phyloP scores from a whole-genome alignment of 2,797 vertebrate species.

The Nyctibius grandis region DNA sequence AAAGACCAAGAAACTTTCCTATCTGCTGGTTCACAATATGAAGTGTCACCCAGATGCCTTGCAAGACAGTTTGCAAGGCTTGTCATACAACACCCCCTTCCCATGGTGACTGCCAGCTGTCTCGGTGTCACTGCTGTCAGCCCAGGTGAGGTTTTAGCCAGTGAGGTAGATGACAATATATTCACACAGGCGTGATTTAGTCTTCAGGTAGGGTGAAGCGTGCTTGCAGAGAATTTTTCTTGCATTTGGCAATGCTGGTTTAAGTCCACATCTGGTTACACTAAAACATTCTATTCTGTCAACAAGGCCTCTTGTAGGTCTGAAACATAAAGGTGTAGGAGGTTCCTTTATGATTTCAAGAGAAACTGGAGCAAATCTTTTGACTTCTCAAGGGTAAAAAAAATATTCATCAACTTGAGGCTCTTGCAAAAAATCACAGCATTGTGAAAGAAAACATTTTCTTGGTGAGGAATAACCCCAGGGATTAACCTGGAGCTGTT shows the following conservation, averaged over 20 bases:
- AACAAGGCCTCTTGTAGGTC: not conserved
- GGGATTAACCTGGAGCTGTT: not conserved
- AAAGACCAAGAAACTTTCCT: not conserved
- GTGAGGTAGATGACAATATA: not conserved
- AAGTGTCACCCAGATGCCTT: not conserved
- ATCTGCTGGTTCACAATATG: not conserved
- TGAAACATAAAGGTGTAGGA: not conserved
- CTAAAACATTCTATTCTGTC: not conserved
- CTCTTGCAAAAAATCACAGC: not conserved
- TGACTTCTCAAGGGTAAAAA: not conserved
- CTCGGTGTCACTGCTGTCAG: not conserved
- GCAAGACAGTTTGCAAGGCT: not conserved
- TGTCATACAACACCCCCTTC: not conserved
- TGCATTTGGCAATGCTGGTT: not conserved
- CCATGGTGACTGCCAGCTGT: not conserved
- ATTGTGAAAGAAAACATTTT: not conserved
- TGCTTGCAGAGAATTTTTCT: not conserved
- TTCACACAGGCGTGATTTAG: not conserved
- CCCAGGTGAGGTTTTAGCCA: not conserved
- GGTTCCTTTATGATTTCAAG: not conserved
- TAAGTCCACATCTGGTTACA: not conserved
- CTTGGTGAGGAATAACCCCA: not conserved
- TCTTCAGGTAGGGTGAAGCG: not conserved
- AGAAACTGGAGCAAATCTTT: not conserved
- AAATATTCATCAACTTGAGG: not conserved